Percentiles rank a stretch among this genome's conserved stretches.
These are phyloP conservation scores for Latrodectus geometricus DNA, from an alignment of 1,140 invertebrate genomes.

Conservation along the genomic window DNA sequence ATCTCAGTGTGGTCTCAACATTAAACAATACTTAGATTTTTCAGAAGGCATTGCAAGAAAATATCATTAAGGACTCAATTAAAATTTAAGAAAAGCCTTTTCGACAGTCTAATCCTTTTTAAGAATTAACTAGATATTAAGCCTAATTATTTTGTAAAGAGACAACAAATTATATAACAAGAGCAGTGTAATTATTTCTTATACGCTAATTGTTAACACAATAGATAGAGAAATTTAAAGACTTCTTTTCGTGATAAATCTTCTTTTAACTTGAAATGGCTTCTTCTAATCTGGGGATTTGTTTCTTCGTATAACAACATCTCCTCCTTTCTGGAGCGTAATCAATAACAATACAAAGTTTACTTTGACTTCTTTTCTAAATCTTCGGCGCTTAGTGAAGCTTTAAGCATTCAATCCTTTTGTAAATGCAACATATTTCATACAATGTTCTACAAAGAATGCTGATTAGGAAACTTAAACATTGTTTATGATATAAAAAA, in stretches of 20 bases:
- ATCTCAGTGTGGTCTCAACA: background rate
- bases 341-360: slow-evolving; percentile 54
- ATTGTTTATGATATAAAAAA: too few relatives aligned
- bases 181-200: slow-evolving; percentile 17
- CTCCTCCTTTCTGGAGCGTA: slow-evolving; percentile 19
- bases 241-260: slow-evolving; percentile 41
- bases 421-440: too few relatives aligned
- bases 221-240: slow-evolving; percentile 28
- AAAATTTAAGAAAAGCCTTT: background rate
- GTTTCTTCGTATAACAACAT: slow-evolving; percentile 39
- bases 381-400: background rate
- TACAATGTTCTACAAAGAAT: too few relatives aligned
- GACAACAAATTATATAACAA: background rate
- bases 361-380: slow-evolving; percentile 5
- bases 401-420: background rate
- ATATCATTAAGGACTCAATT: background rate
- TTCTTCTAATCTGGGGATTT: slow-evolving; percentile 49
- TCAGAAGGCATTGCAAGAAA: background rate
- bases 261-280: slow-evolving; percentile 32
- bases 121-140: background rate
- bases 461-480: too few relatives aligned
- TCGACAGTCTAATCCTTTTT: background rate
- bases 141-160: background rate
- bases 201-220: slow-evolving; percentile 17
- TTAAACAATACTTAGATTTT: background rate